Percentiles rank a stretch among this genome's conserved stretches.
phyloP scores from a whole-genome alignment of 2,797 vertebrate species.

The Lepilemur septentrionalis region DNA sequence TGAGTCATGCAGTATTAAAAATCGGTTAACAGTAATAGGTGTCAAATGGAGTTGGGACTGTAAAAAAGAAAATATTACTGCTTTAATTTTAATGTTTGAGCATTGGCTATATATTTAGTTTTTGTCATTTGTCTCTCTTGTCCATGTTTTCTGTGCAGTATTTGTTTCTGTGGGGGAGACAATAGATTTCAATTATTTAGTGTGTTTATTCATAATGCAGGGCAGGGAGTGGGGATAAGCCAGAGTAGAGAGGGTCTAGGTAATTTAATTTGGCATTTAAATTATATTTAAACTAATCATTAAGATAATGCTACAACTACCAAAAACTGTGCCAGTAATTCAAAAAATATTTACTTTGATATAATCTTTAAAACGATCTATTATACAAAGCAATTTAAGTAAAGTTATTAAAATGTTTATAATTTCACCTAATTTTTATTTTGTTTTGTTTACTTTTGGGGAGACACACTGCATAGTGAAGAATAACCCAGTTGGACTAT shows the following conservation, averaged over 20 bases:
- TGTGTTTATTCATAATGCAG: neutral
- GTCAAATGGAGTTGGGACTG: neutral
- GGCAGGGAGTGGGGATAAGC: rapidly evolving
- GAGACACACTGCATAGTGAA: neutral
- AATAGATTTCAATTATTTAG: neutral
- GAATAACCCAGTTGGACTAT: neutral
- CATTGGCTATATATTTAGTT: neutral
- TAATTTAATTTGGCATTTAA: neutral
- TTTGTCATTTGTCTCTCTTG: neutral
- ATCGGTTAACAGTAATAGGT: neutral
- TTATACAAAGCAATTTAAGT: neutral
- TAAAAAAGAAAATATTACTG: slow-evolving; percentile 17
- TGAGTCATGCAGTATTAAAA: neutral
- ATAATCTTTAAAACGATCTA: neutral
- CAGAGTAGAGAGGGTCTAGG: neutral
- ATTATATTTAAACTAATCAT: neutral
- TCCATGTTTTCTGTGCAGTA: neutral
- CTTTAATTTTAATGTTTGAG: neutral
- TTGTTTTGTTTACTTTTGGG: neutral
- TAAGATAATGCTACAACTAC: neutral
- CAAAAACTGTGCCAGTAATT: too few species aligned
- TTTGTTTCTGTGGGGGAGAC: neutral
- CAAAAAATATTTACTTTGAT: neutral
- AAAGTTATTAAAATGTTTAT: neutral
- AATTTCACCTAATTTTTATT: neutral